These are phyloP conservation scores for Zootermopsis nevadensis DNA, from an alignment of 2,888 invertebrate species.

Conservation along the genomic window DNA sequence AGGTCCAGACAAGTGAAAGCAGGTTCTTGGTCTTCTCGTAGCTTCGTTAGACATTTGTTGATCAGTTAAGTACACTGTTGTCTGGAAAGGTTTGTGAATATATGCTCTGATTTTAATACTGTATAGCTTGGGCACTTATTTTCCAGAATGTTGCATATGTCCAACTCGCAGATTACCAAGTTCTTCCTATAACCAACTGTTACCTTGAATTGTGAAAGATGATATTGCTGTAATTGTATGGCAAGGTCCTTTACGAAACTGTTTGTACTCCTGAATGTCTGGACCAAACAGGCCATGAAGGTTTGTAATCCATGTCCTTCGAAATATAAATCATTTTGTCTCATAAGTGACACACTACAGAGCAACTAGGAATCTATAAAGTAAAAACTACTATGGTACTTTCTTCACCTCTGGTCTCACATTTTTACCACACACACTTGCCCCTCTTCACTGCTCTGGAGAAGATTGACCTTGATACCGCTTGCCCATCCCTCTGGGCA, in stretches of 20 bases:
- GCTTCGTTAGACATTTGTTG: too few relatives aligned
- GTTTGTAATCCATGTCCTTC: background rate
- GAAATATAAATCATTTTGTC: background rate
- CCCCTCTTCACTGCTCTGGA: background rate
- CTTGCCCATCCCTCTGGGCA: slow-evolving; percentile 12
- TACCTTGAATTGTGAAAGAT: background rate
- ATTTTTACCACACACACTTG: background rate
- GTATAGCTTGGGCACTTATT: background rate
- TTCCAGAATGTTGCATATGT: background rate
- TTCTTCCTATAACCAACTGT: background rate
- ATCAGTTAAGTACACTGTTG: too few relatives aligned
- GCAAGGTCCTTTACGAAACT: background rate
- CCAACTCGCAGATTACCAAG: background rate
- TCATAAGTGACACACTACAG: background rate
- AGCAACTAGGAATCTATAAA: background rate
- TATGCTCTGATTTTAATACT: background rate
- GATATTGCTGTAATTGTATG: background rate
- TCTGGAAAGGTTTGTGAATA: too few relatives aligned
- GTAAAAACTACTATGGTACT: background rate
- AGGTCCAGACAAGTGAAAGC: too few relatives aligned
- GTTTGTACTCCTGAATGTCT: background rate
- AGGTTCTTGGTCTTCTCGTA: too few relatives aligned
- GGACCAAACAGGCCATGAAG: background rate
- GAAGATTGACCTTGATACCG: background rate
- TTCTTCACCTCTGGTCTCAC: background rate